Base-by-base conservation (phyloP, 2,888 invertebrate genomes). In the Rhingia campestris region DNA sequence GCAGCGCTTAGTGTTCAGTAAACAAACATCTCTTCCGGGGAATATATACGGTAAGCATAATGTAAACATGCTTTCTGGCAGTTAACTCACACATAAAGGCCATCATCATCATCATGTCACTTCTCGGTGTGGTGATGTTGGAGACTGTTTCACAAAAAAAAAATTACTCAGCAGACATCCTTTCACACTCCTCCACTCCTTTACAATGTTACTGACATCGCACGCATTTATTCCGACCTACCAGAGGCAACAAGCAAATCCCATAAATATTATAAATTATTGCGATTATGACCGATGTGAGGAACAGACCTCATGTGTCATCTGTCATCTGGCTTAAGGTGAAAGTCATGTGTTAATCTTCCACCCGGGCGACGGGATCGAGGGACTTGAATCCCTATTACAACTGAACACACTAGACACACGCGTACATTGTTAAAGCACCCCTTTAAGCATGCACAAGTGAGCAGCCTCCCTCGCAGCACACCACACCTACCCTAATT, bases 241-340 rank as follows among this genome's bases (percentile, higher is more conserved):
- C 22, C 49, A 47, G 35, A 9, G 45, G 51, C 56, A 51, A 61
- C 51, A 59, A 59, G 33, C 39, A 9, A 64, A 61, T 58, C 61
- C 47, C 66, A 70, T 75, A 61, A 75, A 70, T 73, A 51, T 77
- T 72, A 73, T 82, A 77, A 82, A 73, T 77, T 67, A 73, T 63
- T 61, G 53, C 56, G 54, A 70, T 70, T 54, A 77, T 82, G 67
- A 58, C 61, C 70, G 76, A 45, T 64, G 58, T 59, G 81, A 33
- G 43, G 59, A 45, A 41, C 33, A 32, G 47, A 33, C 54, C 22
- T 61, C 56, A 30, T 49, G 33, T 75, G 58, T 41, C 49, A 47
- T 22, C 22, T 22, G 22, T 22, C 22, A 22, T 22, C 22, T 47
- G 51, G 47, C 22, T 67, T 56, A 74, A 67, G 63, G 67, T 81